Base-by-base conservation (phyloP, 2,888 invertebrate species). In the Macropis europaea region DNA sequence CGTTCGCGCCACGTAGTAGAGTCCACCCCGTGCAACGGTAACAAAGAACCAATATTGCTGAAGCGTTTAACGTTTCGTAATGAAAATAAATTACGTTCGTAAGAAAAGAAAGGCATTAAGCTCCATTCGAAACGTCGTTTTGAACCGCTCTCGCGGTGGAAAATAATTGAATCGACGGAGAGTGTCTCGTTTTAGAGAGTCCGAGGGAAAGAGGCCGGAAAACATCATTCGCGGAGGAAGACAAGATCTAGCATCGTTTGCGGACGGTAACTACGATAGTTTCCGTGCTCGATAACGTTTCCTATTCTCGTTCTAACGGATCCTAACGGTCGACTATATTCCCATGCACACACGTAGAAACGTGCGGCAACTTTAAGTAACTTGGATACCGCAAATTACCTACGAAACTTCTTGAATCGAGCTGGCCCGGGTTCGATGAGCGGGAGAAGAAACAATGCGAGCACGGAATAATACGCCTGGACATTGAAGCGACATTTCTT, bases 171-270 rank as follows among this genome's bases (percentile, higher is more conserved):
- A 13, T 13, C 15, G 5, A 1, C n/a, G 13, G n/a, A 3, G 5
- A 56, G 30, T 11, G 30, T 43, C 30, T 15, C 15, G 34, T 19
- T 50, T 56, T 32, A 24, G 5, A 45, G n/a, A 15, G 13, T 6
- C 22, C 6, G 40, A 1, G 28, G 17, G 34, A 57, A 53, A 63
- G 45, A 60, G 47, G 28, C 34, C n/a, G 53, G 57, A 53, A 57
- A 52, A 73, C 60, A 60, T 77, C 57, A 30, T 61, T 56, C 36
- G 32, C 17, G 13, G 17, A 40, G 9, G 32, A 22, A 67, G 63
- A 61, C 48, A 54, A 59, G 70, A 59, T 74, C 61, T 67, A 38
- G 38, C 19, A 74, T 77, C 63, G 54, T 74, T 75, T 60, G 22
- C 66, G 53, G 67, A 60, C 36, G 56, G 45, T 54, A 54, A 73